Conservation (phyloP, 2,797 vertebrate species). For the Xiphophorus birchmanni region DNA sequence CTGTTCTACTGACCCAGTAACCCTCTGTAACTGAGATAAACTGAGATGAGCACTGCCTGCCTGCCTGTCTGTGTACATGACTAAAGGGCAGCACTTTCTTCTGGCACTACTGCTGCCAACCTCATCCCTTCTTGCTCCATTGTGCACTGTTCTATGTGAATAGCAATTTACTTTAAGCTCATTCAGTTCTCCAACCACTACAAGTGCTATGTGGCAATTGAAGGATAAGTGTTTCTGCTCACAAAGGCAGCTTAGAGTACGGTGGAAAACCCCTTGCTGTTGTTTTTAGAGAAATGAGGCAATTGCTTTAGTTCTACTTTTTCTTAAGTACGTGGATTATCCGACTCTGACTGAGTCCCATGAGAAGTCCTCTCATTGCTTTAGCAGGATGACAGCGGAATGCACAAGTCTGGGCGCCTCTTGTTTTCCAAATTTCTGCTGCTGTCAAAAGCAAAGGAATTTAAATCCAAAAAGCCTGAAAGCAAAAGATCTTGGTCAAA, state of each 20-base stretch:
- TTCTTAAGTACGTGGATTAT: conserved; percentile 45
- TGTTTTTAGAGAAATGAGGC: conserved; percentile 46
- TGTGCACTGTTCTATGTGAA: conserved; percentile 49
- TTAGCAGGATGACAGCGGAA: conserved; percentile 18
- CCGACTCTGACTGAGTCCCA: conserved; percentile 16
- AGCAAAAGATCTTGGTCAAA: not conserved
- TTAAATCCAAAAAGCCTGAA: not conserved
- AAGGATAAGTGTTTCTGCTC: conserved; percentile 37
- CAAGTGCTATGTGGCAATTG: conserved; percentile 26
- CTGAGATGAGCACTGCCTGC: not conserved
- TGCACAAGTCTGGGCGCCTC: not conserved
- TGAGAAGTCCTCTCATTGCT: conserved; percentile 17
- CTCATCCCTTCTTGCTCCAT: conserved; percentile 24
- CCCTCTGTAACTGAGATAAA: conserved; percentile 29
- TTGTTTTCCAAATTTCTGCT: not conserved
- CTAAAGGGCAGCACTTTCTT: not conserved
- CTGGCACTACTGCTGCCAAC: not conserved
- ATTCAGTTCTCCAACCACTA: conserved; percentile 61
- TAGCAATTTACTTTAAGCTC: conserved; percentile 67
- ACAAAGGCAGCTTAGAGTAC: conserved; percentile 22
- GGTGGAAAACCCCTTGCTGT: conserved; percentile 32
- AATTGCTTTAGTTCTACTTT: conserved; percentile 33
- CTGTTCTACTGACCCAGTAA: conserved; percentile 62
- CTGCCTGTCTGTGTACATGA: not conserved
- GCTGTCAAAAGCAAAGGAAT: not conserved